phyloP scores from a whole-genome alignment of 2,888 invertebrate species.

The Amblyteles armatorius region DNA sequence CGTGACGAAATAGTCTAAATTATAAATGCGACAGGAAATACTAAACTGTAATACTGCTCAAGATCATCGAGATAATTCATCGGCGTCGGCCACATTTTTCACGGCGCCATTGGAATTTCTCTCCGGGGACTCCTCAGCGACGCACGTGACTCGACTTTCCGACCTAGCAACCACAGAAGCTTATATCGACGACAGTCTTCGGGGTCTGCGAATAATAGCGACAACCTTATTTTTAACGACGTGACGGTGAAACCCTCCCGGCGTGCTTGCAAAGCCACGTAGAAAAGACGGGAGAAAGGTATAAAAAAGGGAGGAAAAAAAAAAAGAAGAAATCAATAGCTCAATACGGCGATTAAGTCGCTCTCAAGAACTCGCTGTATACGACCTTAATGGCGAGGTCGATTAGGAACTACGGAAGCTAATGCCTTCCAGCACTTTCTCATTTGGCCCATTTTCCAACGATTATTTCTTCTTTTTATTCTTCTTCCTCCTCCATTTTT shows the following conservation, averaged over 20 bases:
- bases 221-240: slow-evolving; percentile 18
- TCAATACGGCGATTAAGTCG: slow-evolving; percentile 22
- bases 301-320: background rate
- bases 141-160: background rate
- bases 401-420: slow-evolving; percentile 18
- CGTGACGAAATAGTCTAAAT: background rate
- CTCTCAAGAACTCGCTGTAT: slow-evolving; percentile 9
- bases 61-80: background rate
- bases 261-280: slow-evolving; percentile 2
- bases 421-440: slow-evolving; percentile 15
- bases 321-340: slow-evolving; percentile 15
- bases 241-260: background rate
- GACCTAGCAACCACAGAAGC: background rate
- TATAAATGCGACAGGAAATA: background rate
- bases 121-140: background rate
- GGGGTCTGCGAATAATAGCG: slow-evolving; percentile 3
- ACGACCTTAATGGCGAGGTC: slow-evolving; percentile 20
- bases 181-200: background rate
- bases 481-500: background rate
- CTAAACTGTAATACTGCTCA: background rate
- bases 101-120: background rate
- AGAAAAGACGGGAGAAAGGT: background rate
- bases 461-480: slow-evolving; percentile 15
- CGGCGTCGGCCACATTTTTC: background rate
- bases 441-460: slow-evolving; percentile 18